These are phyloP conservation scores for Cheilosia variabilis DNA, from an alignment of 2,888 invertebrate species.

Conservation along the genomic window DNA sequence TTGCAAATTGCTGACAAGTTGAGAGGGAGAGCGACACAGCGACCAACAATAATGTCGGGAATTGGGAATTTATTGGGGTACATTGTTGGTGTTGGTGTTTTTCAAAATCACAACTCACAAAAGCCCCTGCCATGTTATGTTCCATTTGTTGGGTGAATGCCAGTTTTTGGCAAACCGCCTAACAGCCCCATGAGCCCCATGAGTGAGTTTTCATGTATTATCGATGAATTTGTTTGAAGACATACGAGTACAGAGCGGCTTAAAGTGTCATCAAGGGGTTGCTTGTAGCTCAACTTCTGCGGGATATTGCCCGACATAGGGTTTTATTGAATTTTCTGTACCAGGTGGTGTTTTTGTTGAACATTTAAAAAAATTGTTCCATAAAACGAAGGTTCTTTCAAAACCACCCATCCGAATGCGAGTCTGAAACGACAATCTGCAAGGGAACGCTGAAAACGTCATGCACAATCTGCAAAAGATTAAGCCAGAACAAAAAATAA, in stretches of 20 bases:
- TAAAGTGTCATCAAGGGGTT: constrained; percentile 38
- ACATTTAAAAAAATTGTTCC: background rate
- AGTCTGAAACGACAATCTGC: too few relatives aligned
- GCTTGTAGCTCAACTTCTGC: constrained; percentile 22
- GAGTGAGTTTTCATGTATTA: constrained; percentile 31
- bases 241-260: constrained; percentile 23
- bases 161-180: constrained; percentile 1
- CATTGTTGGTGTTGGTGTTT: background rate
- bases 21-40: background rate
- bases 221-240: constrained; percentile 21
- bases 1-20: constrained; percentile 64
- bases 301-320: constrained; percentile 12
- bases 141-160: constrained; percentile 15
- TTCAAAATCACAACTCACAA: constrained; percentile 7
- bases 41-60: constrained; percentile 12
- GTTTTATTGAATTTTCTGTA: constrained; percentile 7
- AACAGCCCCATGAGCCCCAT: constrained; percentile 19
- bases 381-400: background rate
- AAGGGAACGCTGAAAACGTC: too few relatives aligned
- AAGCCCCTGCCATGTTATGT: constrained; percentile 9
- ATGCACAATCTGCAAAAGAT: constrained; percentile 25
- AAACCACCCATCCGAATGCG: background rate
- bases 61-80: constrained; percentile 36
- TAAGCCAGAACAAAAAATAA: constrained; percentile 1
- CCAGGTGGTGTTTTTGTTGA: constrained; percentile 6